phyloP scores from a whole-genome alignment of 2,797 vertebrate genomes.

The Taenioides sp. region DNA sequence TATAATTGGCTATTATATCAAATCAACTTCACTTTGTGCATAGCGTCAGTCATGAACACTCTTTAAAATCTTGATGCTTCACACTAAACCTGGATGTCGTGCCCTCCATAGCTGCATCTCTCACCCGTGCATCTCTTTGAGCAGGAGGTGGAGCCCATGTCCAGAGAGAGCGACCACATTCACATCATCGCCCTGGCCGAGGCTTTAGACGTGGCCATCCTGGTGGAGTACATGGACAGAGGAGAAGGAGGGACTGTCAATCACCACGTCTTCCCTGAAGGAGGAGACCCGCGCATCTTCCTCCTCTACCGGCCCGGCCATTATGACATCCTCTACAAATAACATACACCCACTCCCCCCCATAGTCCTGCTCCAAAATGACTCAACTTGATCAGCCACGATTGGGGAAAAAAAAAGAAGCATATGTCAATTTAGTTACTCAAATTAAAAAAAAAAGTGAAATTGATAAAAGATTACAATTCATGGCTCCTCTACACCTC shows the following conservation, averaged over 20 bases:
- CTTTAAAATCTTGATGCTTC: too few relatives aligned
- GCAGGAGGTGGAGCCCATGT: conserved; percentile 96
- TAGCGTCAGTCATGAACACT: too few relatives aligned
- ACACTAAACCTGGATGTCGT: neutral
- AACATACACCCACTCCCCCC: conserved; percentile 53
- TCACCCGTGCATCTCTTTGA: neutral
- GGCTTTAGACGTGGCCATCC: conserved; percentile 88
- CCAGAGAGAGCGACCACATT: conserved; percentile 96
- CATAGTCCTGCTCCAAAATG: conserved; percentile 34
- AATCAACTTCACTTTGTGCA: too few relatives aligned
- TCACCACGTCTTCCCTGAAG: conserved; percentile 92
- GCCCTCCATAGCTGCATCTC: neutral
- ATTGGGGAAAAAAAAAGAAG: conserved; percentile 40
- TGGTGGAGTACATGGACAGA: conserved; percentile 97
- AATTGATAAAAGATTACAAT: conserved; percentile 56
- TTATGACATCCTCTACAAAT: conserved; percentile 97
- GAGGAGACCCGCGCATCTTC: conserved; percentile 90
- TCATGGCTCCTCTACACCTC: conserved; percentile 49
- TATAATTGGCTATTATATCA: too few relatives aligned
- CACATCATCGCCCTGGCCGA: conserved; percentile 96
- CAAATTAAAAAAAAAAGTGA: conserved; percentile 31
- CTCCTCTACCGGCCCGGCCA: conserved; percentile 95
- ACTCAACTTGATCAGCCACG: conserved; percentile 55
- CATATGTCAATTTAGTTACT: conserved; percentile 67
- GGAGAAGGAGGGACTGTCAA: conserved; percentile 92